Conservation (phyloP, 1,140 invertebrate species). For the Acromyrmex heyeri region DNA sequence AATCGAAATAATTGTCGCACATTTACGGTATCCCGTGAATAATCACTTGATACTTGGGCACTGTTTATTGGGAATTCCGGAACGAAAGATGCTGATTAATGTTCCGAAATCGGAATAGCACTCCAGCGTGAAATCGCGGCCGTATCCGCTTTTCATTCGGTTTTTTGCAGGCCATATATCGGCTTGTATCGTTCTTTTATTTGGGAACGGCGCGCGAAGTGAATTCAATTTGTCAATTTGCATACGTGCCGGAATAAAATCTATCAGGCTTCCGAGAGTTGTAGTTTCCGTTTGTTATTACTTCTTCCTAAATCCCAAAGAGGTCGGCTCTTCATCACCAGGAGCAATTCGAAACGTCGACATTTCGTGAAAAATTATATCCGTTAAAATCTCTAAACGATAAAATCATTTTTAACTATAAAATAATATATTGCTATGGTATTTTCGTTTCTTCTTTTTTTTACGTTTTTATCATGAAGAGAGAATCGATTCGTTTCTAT, state of each 20-base stretch:
- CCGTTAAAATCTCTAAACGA: slow-evolving; percentile 39
- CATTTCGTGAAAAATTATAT: slow-evolving; percentile 36
- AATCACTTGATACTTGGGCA: slow-evolving; percentile 25
- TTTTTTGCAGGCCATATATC: slow-evolving; percentile 51
- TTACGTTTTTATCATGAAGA: not conserved
- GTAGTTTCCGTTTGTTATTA: slow-evolving; percentile 61
- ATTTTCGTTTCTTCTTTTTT: not conserved
- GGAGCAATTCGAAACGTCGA: slow-evolving; percentile 23
- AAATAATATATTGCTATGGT: slow-evolving; percentile 1
- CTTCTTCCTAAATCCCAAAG: slow-evolving; percentile 47
- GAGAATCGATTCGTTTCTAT: not conserved
- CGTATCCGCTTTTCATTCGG: slow-evolving; percentile 49
- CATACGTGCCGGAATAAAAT: slow-evolving; percentile 63
- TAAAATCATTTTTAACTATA: slow-evolving; percentile 42
- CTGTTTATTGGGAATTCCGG: slow-evolving; percentile 57
- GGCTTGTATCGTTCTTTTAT: slow-evolving; percentile 51
- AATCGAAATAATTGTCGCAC: slow-evolving; percentile 30
- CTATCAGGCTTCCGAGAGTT: slow-evolving; percentile 60
- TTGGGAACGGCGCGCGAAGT: slow-evolving; percentile 43
- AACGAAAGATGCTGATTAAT: slow-evolving; percentile 59
- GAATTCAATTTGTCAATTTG: slow-evolving; percentile 65
- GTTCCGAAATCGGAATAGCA: slow-evolving; percentile 41
- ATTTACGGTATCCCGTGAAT: slow-evolving; percentile 45
- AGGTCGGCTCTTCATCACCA: slow-evolving; percentile 38
- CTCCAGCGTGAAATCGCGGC: slow-evolving; percentile 42